Evolutionary conservation across 2,888 invertebrate species (phyloP), one percentile per base, ranked within the genome.

Genomic region (Chrysina gloriosa): DNA sequence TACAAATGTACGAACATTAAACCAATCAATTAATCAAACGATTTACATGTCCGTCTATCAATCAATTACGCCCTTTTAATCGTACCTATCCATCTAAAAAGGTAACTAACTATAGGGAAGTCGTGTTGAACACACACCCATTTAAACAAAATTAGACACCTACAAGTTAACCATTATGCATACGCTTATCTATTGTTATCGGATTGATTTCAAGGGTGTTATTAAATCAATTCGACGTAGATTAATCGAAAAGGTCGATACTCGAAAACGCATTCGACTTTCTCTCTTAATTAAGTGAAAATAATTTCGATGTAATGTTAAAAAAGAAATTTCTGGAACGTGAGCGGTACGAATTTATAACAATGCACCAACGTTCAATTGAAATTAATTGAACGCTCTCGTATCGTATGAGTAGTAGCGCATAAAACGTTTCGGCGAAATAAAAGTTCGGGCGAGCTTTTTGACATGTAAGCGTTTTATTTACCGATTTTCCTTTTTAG

Each of bases 21-120:
- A 25, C 36, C 19, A 45, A 61, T 61, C 58, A 61, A 42, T 61
- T 61, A 61, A 42, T 42, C 16, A 61, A 42, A 61, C 42, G 16
- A 29, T 21, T 61, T 27, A 61, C 58, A 29, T 16, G 27, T 61
- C 42, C 42, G 45, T 27, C 42, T 27, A 42, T 61, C 58, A 61
- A 61, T 61, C 42, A 42, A 61, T 61, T 61, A 61, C 58, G 27
- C 58, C 42, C 9, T 29, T 61, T 58, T 39, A 58, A 61, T 45
- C 42, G 14, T n/a, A 16, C 11, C 31, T 31, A 52, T 52, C 52
- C 7, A 34, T 52, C 42, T 45, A 42, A 61, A 56, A 42, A 42
- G 58, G 42, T 61, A 45, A 45, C n/a, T n/a, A n/a, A n/a, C 11
- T 42, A 39, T 39, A 3, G 29, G 42, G 7, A 42, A 42, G 27